Conservation (phyloP, 2,888 invertebrate species). For the Lamellibrachia columna region DNA sequence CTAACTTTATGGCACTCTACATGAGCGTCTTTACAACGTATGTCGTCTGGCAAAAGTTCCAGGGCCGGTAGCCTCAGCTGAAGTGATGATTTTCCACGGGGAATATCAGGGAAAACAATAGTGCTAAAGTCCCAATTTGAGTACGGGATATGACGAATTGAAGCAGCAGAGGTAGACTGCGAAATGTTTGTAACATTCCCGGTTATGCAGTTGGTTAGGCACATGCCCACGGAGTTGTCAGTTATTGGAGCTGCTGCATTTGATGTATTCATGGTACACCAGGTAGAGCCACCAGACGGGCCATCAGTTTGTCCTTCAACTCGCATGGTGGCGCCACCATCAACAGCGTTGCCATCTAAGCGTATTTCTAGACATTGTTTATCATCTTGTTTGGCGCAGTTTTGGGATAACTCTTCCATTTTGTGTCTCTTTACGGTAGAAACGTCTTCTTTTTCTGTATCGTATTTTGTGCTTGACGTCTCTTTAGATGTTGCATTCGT, state of each 20-base stretch:
- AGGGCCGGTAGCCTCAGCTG: neutral
- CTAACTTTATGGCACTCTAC: neutral
- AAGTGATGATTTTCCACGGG: neutral
- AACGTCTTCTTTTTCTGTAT: neutral
- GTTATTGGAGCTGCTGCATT: neutral
- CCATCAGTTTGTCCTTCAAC: neutral
- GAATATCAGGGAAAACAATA: slow-evolving; percentile 26
- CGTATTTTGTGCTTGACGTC: neutral
- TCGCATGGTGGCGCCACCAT: neutral
- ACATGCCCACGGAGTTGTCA: neutral
- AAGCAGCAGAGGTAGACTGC: neutral
- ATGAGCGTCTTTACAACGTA: neutral
- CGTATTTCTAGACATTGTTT: neutral
- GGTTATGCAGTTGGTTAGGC: neutral
- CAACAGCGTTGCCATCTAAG: neutral
- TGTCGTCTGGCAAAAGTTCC: slow-evolving; percentile 21
- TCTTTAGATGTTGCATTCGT: neutral
- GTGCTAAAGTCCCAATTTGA: slow-evolving; percentile 30
- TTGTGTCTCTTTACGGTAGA: neutral
- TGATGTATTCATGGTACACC: neutral
- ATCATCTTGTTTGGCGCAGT: neutral
- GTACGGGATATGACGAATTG: slow-evolving; percentile 20
- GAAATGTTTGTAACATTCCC: neutral
- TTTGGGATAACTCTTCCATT: neutral
- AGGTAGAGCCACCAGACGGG: neutral